Percentiles rank a stretch among this genome's conserved stretches.
Evolutionary conservation across 2,113 vertebrate species (phyloP).

Genomic region (Ctenomys sociabilis): DNA sequence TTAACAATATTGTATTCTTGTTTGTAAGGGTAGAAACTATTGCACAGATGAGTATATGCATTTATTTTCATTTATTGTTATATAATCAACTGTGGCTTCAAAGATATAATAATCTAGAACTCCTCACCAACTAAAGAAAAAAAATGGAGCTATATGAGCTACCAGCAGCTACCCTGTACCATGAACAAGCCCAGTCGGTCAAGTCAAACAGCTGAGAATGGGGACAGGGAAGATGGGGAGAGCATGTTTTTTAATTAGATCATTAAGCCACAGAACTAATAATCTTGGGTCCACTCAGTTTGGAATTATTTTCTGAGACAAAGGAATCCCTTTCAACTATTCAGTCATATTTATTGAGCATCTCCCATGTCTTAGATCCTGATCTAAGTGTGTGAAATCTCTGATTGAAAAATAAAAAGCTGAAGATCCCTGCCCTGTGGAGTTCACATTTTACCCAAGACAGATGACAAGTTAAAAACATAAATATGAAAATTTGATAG

Average conservation of each 20-base stretch:
- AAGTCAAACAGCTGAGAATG: not conserved
- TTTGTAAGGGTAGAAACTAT: conserved; percentile 16
- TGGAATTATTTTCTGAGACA: not conserved
- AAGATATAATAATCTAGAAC: conserved; percentile 3
- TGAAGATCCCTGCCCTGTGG: not conserved
- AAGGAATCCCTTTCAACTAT: not conserved
- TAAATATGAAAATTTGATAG: not conserved
- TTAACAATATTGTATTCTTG: not conserved
- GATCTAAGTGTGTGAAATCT: not conserved
- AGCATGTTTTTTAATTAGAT: not conserved
- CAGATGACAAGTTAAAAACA: conserved; percentile 4
- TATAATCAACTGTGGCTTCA: not conserved
- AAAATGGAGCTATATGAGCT: not conserved
- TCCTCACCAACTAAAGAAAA: not conserved
- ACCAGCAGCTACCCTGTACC: not conserved
- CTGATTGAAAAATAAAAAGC: conserved; percentile 22
- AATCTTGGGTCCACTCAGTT: not conserved
- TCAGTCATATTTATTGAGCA: not conserved
- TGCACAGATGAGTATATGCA: not conserved
- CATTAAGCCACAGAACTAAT: not conserved
- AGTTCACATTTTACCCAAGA: not conserved
- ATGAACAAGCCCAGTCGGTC: not conserved
- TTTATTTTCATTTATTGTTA: conserved; percentile 8
- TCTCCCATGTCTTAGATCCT: not conserved
- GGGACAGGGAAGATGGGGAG: not conserved